These are phyloP conservation scores for Nymphalis io DNA, from an alignment of 1,140 invertebrate genomes.

Conservation along the genomic window DNA sequence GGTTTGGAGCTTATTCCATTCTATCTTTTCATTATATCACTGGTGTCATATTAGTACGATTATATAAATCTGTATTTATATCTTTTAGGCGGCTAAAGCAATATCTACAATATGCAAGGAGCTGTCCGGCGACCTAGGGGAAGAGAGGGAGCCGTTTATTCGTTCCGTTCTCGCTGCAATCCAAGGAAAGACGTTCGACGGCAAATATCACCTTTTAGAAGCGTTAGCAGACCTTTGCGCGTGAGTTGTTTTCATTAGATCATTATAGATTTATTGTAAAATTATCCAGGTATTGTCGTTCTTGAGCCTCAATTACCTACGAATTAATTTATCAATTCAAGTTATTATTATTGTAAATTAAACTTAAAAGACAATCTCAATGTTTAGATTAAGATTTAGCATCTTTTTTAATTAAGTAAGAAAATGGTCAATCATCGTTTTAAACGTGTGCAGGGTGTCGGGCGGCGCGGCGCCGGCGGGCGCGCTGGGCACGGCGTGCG, in stretches of 20 bases:
- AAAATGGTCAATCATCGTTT: too few relatives aligned
- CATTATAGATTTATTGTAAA: neutral
- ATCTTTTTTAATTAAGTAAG: too few relatives aligned
- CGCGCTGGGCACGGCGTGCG: conserved; percentile 77
- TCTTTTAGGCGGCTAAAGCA: conserved; percentile 86
- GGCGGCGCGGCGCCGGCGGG: conserved; percentile 63
- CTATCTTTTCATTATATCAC: too few relatives aligned
- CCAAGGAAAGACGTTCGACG: conserved; percentile 93
- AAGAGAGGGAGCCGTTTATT: conserved; percentile 85
- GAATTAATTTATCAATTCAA: neutral
- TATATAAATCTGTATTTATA: conserved; percentile 1
- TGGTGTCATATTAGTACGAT: neutral
- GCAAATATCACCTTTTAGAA: conserved; percentile 90
- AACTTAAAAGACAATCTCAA: too few relatives aligned
- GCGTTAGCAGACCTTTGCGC: conserved; percentile 89
- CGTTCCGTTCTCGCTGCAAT: conserved; percentile 86
- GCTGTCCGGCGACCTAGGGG: conserved; percentile 84
- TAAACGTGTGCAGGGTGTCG: conserved; percentile 56
- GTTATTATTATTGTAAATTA: too few relatives aligned
- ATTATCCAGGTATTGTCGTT: too few relatives aligned
- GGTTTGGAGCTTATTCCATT: too few relatives aligned
- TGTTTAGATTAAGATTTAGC: too few relatives aligned
- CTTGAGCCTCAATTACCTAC: too few relatives aligned
- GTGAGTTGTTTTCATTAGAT: conserved; percentile 73
- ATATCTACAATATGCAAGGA: conserved; percentile 90